These are phyloP conservation scores for Plagodis pulveraria DNA, from an alignment of 2,888 invertebrate genomes.

Conservation along the genomic window DNA sequence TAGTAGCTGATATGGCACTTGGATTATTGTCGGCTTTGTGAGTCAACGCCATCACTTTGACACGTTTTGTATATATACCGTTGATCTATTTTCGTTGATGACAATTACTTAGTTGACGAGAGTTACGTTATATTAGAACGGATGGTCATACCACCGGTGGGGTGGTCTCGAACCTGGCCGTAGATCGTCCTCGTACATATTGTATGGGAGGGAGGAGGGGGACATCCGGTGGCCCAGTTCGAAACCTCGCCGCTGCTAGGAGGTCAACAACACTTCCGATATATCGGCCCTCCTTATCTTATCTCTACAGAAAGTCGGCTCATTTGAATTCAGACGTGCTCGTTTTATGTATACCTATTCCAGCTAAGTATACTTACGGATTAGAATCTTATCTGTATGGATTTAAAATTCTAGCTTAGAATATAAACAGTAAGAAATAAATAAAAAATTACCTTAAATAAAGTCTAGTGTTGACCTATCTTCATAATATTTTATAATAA, in stretches of 20 bases:
- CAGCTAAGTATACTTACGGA: not conserved
- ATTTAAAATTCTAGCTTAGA: too few species aligned
- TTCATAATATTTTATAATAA: too few species aligned
- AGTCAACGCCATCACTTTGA: not conserved
- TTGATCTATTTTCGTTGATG: too few species aligned
- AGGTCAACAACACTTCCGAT: slow-evolving; percentile 40
- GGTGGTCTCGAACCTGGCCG: too few species aligned
- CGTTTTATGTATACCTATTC: not conserved
- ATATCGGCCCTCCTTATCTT: slow-evolving; percentile 24
- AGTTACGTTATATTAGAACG: too few species aligned
- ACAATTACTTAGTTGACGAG: too few species aligned
- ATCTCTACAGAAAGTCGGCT: slow-evolving; percentile 13
- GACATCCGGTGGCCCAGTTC: slow-evolving; percentile 22
- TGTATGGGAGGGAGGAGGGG: slow-evolving; percentile 5
- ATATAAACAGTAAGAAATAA: too few species aligned
- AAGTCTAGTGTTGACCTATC: too few species aligned
- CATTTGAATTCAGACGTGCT: not conserved
- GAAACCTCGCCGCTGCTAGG: slow-evolving; percentile 16
- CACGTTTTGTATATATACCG: not conserved
- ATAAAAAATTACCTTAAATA: too few species aligned
- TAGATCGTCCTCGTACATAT: slow-evolving; percentile 2
- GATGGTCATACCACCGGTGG: too few species aligned
- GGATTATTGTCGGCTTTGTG: too few species aligned
- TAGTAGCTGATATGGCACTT: slow-evolving; percentile 1
- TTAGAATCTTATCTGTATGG: too few species aligned